Percentiles rank a stretch among this genome's conserved stretches.
Conservation (phyloP, 2,797 vertebrate species). For the Rhinichthys osculus region DNA sequence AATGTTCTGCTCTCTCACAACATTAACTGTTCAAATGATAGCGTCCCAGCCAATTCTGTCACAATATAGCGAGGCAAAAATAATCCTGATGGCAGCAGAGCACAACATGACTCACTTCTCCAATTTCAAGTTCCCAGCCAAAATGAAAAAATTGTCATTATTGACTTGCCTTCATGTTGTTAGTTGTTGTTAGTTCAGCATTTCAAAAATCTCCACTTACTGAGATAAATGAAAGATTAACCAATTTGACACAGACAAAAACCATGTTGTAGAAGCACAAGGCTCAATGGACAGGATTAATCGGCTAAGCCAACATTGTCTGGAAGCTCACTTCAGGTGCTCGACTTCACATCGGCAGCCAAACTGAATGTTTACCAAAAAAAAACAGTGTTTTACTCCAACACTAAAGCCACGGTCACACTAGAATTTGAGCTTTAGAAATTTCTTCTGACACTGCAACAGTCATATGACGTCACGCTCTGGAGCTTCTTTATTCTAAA, state of each 20-base stretch:
- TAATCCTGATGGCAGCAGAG: conserved; percentile 3
- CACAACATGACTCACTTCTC: conserved; percentile 3
- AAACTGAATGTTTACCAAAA: conserved; percentile 23
- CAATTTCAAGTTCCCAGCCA: neutral
- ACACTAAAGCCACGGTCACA: neutral
- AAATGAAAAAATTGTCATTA: neutral
- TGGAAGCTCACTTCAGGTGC: conserved; percentile 38
- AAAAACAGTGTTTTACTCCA: neutral
- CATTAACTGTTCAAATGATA: conserved; percentile 6
- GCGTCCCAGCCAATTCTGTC: neutral
- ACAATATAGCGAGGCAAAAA: neutral
- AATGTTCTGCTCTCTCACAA: conserved; percentile 22
- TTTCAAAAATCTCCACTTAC: conserved; percentile 20
- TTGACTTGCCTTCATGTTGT: too few relatives aligned
- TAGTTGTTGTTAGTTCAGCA: neutral
- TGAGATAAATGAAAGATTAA: conserved; percentile 24
- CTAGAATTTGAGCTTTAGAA: neutral
- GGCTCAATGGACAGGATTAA: conserved; percentile 33
- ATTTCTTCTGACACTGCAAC: neutral
- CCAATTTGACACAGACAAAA: conserved; percentile 14
- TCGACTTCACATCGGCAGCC: conserved; percentile 23
- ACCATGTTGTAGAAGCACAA: conserved; percentile 10
- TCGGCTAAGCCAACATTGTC: conserved; percentile 27
- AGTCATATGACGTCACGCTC: too few relatives aligned
- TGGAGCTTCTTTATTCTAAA: neutral